A percentile compares a stretch with the other conserved stretches of the same genome.
These are phyloP conservation scores for Nerophis lumbriciformis DNA, from an alignment of 2,113 vertebrate genomes.

Conservation along the genomic window DNA sequence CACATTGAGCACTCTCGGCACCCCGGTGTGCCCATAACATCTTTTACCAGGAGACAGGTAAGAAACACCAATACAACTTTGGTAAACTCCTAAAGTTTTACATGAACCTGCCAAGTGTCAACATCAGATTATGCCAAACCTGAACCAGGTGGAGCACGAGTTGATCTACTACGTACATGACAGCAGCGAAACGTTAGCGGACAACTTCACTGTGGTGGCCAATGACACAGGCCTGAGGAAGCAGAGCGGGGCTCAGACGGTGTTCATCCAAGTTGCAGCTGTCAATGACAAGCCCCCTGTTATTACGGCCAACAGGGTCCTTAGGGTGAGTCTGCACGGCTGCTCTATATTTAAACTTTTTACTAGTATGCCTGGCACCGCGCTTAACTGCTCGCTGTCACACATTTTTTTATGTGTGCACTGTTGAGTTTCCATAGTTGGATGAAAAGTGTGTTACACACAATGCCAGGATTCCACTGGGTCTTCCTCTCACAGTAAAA, in stretches of 20 bases:
- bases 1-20: slow-evolving; percentile 75
- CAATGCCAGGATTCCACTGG: slow-evolving; percentile 38
- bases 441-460: slow-evolving; percentile 51
- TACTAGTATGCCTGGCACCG: slow-evolving; percentile 39
- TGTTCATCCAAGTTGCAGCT: slow-evolving; percentile 76
- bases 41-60: slow-evolving; percentile 86
- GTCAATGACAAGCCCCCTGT: slow-evolving; percentile 84
- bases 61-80: slow-evolving; percentile 6
- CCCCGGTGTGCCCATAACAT: slow-evolving; percentile 70
- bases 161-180: slow-evolving; percentile 86
- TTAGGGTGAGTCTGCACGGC: slow-evolving; percentile 75
- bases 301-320: slow-evolving; percentile 79
- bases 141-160: slow-evolving; percentile 78
- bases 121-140: slow-evolving; percentile 11
- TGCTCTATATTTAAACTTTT: slow-evolving; percentile 53
- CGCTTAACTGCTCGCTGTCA: slow-evolving; percentile 24
- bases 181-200: slow-evolving; percentile 74
- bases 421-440: slow-evolving; percentile 35
- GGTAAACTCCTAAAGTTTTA: no score
- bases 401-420: slow-evolving; percentile 38
- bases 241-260: slow-evolving; percentile 73
- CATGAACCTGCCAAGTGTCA: no score
- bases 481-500: slow-evolving; percentile 11
- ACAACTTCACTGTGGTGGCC: slow-evolving; percentile 80
- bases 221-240: slow-evolving; percentile 80